These are phyloP conservation scores for Gonatopus flavifemur DNA, from an alignment of 1,140 invertebrate genomes.

Conservation along the genomic window DNA sequence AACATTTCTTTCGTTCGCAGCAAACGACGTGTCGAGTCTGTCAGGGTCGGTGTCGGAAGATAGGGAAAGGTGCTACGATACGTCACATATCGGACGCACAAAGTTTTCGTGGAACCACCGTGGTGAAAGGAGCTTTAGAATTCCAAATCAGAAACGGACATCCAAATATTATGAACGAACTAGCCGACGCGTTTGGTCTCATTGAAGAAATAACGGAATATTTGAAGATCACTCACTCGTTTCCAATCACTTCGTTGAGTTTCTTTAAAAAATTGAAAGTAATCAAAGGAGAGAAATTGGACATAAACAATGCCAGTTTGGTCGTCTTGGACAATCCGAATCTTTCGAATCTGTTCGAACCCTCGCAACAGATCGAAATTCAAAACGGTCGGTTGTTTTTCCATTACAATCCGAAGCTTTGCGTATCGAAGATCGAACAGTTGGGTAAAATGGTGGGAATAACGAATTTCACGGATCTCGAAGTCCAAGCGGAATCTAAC, in stretches of 20 bases:
- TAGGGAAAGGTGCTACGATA: conserved; percentile 44
- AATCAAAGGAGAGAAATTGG: conserved; percentile 60
- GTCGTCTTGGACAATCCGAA: conserved; percentile 59
- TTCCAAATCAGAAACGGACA: conserved; percentile 63
- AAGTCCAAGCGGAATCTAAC: conserved; percentile 67
- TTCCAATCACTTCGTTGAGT: conserved; percentile 62
- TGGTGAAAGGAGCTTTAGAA: conserved; percentile 63
- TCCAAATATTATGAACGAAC: conserved; percentile 59
- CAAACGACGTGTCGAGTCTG: conserved; percentile 34
- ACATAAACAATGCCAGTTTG: conserved; percentile 57
- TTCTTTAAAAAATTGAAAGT: conserved; percentile 64
- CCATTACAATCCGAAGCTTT: conserved; percentile 77
- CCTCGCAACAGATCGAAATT: conserved; percentile 58
- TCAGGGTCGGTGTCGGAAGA: conserved; percentile 43
- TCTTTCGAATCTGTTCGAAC: conserved; percentile 33
- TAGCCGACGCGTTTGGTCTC: conserved; percentile 62
- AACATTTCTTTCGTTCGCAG: conserved; percentile 23
- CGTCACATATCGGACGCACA: conserved; percentile 43
- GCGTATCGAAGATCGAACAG: conserved; percentile 66
- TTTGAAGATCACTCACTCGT: conserved; percentile 64
- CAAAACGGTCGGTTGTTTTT: conserved; percentile 67
- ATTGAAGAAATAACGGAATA: conserved; percentile 65
- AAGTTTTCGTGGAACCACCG: conserved; percentile 60
- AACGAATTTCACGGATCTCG: conserved; percentile 49
- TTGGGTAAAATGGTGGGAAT: conserved; percentile 55